phyloP scores from a whole-genome alignment of 2,113 vertebrate genomes.

The Myxocyprinus asiaticus region DNA sequence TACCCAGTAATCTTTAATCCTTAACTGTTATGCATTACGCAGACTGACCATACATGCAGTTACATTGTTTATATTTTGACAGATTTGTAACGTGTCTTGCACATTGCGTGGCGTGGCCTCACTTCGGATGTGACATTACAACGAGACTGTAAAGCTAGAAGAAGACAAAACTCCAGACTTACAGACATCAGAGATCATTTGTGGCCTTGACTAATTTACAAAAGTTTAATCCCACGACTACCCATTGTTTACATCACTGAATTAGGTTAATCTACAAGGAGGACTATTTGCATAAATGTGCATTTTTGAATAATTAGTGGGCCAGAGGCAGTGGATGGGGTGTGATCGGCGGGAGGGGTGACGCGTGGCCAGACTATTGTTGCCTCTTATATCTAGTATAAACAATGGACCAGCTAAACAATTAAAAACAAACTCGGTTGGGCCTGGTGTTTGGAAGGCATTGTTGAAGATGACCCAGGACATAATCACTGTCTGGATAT shows the following conservation, averaged over 20 bases:
- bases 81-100: constrained; percentile 54
- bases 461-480: constrained; percentile 31
- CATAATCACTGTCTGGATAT: constrained; percentile 40
- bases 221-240: constrained; percentile 71
- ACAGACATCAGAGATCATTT: constrained; percentile 54
- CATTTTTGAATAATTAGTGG: constrained; percentile 79
- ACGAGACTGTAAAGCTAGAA: constrained; percentile 50
- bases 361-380: constrained; percentile 70
- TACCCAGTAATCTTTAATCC: constrained; percentile 60
- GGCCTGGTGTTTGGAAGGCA: constrained; percentile 41
- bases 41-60: constrained; percentile 17
- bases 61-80: constrained; percentile 54
- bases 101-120: constrained; percentile 57
- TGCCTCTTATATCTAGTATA: constrained; percentile 49
- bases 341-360: constrained; percentile 43
- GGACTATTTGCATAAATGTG: constrained; percentile 76
- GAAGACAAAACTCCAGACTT: constrained; percentile 58
- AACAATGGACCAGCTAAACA: constrained; percentile 71
- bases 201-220: constrained; percentile 64
- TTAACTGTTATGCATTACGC: constrained; percentile 66
- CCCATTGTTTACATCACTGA: constrained; percentile 72
- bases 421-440: constrained; percentile 57
- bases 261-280: constrained; percentile 78
- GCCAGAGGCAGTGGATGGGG: constrained; percentile 50
- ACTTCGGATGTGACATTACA: constrained; percentile 64